A percentile compares a stretch with the other conserved stretches of the same genome.
Conservation (phyloP, 2,113 vertebrate species). For the Xyrauchen texanus region DNA sequence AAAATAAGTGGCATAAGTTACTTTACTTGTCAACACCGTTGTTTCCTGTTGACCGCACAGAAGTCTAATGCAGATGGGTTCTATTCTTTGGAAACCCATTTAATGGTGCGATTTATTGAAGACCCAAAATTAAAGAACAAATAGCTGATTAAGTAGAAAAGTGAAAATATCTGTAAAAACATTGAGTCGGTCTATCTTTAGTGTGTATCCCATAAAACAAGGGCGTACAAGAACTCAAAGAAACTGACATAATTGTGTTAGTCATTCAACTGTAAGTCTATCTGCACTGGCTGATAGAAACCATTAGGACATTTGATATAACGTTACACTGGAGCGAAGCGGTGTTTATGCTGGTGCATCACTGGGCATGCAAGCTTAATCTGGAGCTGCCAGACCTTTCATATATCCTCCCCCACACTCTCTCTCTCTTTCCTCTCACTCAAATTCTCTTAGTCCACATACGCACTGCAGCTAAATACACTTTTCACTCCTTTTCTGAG, state of each 20-base stretch:
- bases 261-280: slow-evolving; percentile 14
- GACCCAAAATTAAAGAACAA: too few relatives aligned
- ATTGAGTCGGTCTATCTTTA: too few relatives aligned
- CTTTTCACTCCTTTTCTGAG: too few relatives aligned
- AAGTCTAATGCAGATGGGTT: too few relatives aligned
- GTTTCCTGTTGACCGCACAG: too few relatives aligned
- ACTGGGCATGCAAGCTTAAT: slow-evolving; percentile 34
- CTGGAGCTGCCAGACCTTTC: slow-evolving; percentile 25
- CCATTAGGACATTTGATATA: slow-evolving; percentile 9
- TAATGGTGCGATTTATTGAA: too few relatives aligned
- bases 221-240: neutral
- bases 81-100: too few relatives aligned
- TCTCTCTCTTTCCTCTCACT: slow-evolving; percentile 36
- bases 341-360: neutral
- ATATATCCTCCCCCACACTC: slow-evolving; percentile 4
- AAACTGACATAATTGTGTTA: neutral
- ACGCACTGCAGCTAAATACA: too few relatives aligned
- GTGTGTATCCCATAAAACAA: slow-evolving; percentile 4
- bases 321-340: neutral
- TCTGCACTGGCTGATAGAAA: slow-evolving; percentile 11
- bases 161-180: too few relatives aligned
- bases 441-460: neutral
- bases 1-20: too few relatives aligned
- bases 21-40: too few relatives aligned
- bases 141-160: too few relatives aligned